phyloP scores from a whole-genome alignment of 2,888 invertebrate species.

The Acleris laterana region DNA sequence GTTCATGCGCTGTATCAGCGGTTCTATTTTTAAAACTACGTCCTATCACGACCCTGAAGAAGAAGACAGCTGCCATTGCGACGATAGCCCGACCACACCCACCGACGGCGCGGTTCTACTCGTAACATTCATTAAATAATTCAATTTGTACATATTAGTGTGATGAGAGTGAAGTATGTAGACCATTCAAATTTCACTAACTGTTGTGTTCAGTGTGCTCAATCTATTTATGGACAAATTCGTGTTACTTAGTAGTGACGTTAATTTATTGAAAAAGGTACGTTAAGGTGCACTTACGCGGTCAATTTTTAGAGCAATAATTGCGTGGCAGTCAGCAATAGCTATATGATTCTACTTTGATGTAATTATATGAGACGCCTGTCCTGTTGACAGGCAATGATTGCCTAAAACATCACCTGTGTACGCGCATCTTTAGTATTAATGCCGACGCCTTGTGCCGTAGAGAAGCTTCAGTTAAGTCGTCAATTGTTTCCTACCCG shows the following conservation, averaged over 20 bases:
- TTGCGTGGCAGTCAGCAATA: too few relatives aligned
- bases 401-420: too few relatives aligned
- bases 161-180: conserved; percentile 82
- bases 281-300: neutral
- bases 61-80: conserved; percentile 80
- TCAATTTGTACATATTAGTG: conserved; percentile 83
- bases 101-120: conserved; percentile 85
- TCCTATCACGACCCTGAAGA: conserved; percentile 86
- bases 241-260: conserved; percentile 10
- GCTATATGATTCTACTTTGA: too few relatives aligned
- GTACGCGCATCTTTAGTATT: neutral
- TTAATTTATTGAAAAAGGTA: conserved; percentile 6
- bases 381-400: too few relatives aligned
- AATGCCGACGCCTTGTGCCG: conserved; percentile 29
- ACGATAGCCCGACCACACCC: conserved; percentile 78
- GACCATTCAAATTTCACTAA: conserved; percentile 73
- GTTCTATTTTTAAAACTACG: conserved; percentile 92
- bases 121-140: conserved; percentile 79
- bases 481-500: conserved; percentile 51
- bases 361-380: too few relatives aligned
- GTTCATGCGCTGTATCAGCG: conserved; percentile 94
- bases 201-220: conserved; percentile 63
- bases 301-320: too few relatives aligned
- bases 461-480: conserved; percentile 56
- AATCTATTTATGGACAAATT: conserved; percentile 46